These are phyloP conservation scores for Hedya salicella DNA, from an alignment of 2,888 invertebrate genomes.

Conservation along the genomic window DNA sequence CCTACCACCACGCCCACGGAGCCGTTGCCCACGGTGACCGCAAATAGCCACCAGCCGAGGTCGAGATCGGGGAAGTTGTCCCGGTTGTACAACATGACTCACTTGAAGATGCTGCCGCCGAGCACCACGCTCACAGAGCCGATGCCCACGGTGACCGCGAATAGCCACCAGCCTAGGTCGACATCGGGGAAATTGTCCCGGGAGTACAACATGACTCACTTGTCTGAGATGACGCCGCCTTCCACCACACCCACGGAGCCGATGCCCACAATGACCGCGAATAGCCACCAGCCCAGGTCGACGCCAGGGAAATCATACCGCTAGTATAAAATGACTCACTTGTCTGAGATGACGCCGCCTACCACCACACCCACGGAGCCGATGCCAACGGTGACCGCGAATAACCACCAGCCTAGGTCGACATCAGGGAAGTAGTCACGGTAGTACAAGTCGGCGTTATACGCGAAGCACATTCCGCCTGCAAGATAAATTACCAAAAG, in stretches of 20 bases:
- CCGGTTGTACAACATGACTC: too few species aligned
- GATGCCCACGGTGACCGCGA: constrained; percentile 93
- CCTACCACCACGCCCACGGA: constrained; percentile 91
- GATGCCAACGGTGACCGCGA: constrained; percentile 94
- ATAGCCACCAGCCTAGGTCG: constrained; percentile 56
- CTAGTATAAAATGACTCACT: constrained; percentile 71
- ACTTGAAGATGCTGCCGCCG: constrained; percentile 90
- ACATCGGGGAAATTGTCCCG: constrained; percentile 93
- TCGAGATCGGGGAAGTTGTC: too few species aligned
- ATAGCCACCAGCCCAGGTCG: too few species aligned
- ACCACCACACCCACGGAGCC: constrained; percentile 91
- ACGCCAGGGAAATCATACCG: too few species aligned
- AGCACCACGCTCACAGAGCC: constrained; percentile 91
- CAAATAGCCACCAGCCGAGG: too few species aligned
- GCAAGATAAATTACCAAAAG: constrained; percentile 46
- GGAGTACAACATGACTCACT: too few species aligned
- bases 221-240: too few species aligned
- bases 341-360: constrained; percentile 91
- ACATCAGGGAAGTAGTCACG: constrained; percentile 95
- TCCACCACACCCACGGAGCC: too few species aligned
- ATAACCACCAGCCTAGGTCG: constrained; percentile 95
- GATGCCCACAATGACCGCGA: too few species aligned
- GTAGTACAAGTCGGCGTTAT: constrained; percentile 95
- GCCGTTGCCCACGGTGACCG: too few species aligned
- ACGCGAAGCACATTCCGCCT: constrained; percentile 96